These are phyloP conservation scores for Thryonomys swinderianus DNA, from an alignment of 2,113 vertebrate genomes.

Conservation along the genomic window DNA sequence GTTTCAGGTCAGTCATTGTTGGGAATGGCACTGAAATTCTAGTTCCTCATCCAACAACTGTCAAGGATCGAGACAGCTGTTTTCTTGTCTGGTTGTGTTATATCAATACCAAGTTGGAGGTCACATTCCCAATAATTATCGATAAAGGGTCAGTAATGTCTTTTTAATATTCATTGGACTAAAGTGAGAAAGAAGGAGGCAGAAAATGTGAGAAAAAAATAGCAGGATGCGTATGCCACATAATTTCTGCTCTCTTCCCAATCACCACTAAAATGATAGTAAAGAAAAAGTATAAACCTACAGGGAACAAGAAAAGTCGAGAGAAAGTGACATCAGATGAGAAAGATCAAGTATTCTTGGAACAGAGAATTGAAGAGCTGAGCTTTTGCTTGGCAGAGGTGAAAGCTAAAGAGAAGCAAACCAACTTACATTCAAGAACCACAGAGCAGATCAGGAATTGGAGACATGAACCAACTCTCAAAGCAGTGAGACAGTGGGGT, in stretches of 20 bases:
- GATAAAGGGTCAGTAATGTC: not conserved
- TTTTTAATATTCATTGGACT: not conserved
- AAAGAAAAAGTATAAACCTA: constrained; percentile 10
- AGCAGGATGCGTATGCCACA: not conserved
- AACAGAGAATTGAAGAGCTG: not conserved
- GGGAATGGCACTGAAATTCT: not conserved
- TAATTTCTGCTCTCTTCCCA: not conserved
- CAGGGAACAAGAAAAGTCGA: not conserved
- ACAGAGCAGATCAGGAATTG: no score
- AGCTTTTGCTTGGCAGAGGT: not conserved
- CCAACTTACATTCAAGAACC: not conserved
- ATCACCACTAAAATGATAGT: not conserved
- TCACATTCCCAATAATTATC: not conserved
- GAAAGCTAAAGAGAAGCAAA: not conserved
- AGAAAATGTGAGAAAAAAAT: not conserved
- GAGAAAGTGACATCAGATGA: not conserved
- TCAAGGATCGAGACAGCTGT: not conserved
- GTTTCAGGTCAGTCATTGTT: constrained; percentile 21
- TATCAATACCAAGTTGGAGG: not conserved
- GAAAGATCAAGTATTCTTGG: not conserved
- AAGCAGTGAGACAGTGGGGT: not conserved
- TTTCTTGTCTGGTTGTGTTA: not conserved
- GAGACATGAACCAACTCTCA: not conserved
- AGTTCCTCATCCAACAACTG: not conserved
- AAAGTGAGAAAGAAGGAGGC: not conserved